Evolutionary conservation across 1,140 invertebrate species (phyloP).

Genomic region (Calliphora vicina): DNA sequence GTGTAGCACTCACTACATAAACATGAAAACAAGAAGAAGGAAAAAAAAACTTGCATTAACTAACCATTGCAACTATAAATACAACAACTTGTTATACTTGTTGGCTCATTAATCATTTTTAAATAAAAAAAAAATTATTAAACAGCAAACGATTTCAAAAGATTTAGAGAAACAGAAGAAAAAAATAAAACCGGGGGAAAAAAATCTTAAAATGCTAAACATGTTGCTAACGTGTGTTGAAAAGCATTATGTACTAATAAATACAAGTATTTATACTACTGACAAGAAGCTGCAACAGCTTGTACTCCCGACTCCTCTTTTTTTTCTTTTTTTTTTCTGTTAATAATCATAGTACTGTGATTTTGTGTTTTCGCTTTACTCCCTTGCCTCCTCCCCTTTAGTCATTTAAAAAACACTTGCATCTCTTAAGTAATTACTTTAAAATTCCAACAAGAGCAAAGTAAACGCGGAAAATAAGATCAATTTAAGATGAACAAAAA

Average conservation of each 20-base stretch:
- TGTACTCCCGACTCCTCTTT: not conserved
- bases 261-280: not conserved
- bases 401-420: no score
- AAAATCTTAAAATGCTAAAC: not conserved
- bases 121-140: not conserved
- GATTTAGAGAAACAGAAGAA: not conserved
- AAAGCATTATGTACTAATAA: not conserved
- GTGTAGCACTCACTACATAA: no score
- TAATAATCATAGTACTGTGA: no score
- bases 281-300: not conserved
- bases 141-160: not conserved
- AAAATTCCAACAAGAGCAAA: no score
- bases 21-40: no score
- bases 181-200: not conserved
- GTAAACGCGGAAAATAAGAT: no score
- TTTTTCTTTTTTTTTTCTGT: not conserved
- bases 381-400: no score
- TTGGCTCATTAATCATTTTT: slow-evolving; percentile 13
- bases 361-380: no score
- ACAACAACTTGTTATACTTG: not conserved
- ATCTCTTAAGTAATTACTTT: no score
- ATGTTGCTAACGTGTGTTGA: slow-evolving; percentile 21
- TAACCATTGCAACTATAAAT: not conserved
- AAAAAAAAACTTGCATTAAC: no score
- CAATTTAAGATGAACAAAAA: no score